Conservation (phyloP, 1,140 invertebrate genomes). For the Drosophila cardini region DNA sequence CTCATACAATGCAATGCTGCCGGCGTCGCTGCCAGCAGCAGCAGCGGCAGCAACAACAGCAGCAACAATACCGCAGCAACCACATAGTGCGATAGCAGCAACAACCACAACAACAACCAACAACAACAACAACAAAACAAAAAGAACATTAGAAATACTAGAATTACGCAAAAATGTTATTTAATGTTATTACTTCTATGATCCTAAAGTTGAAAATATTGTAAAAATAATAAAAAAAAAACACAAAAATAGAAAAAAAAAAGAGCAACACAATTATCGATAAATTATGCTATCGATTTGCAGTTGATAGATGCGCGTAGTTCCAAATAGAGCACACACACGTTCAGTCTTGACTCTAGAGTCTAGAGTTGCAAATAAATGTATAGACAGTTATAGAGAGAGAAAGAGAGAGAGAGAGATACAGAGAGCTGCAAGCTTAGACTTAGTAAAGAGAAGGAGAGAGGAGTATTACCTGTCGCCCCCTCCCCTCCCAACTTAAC, state of each 20-base stretch:
- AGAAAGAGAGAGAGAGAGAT: constrained; percentile 16
- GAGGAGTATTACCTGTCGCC: constrained; percentile 13
- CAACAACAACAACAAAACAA: constrained; percentile 53
- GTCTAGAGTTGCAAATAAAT: not conserved
- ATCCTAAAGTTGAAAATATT: constrained; percentile 84
- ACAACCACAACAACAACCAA: constrained; percentile 52
- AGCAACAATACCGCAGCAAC: constrained; percentile 52
- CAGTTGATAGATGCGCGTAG: constrained; percentile 39
- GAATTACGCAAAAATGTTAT: constrained; percentile 83
- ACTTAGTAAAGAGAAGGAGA: constrained; percentile 14
- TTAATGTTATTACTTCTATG: constrained; percentile 83
- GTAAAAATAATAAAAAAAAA: constrained; percentile 78
- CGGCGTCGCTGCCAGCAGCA: constrained; percentile 40
- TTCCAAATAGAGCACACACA: constrained; percentile 39
- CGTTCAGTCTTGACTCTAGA: not conserved
- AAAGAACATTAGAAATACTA: constrained; percentile 81
- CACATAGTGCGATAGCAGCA: constrained; percentile 35
- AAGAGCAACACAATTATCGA: constrained; percentile 43
- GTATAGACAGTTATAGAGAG: constrained; percentile 8
- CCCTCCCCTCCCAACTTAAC: not conserved
- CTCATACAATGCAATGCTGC: constrained; percentile 81
- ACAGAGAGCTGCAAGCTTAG: constrained; percentile 27
- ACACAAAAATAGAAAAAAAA: constrained; percentile 33
- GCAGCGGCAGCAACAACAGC: constrained; percentile 39
- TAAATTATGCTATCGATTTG: constrained; percentile 32